Evolutionary conservation across 2,888 invertebrate species (phyloP), one percentile per base, ranked within the genome.

Genomic region (Cosmia pyralina): DNA sequence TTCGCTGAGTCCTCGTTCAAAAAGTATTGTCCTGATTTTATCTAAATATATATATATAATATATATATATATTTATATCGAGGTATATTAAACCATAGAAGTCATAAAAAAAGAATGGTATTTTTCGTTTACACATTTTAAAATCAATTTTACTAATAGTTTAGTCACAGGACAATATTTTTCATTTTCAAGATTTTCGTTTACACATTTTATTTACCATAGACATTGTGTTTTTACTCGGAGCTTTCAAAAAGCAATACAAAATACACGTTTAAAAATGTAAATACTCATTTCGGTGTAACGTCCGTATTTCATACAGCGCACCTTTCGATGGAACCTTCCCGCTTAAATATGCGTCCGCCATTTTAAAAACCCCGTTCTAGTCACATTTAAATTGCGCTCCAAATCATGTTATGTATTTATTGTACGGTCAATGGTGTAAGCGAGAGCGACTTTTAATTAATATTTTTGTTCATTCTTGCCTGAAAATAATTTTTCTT

Each of bases 331-430:
- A 81, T 46, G 59, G 44, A 68, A 58, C 65, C 52, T 38, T 64
- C 1, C 13, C 52, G 44, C 6, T 57, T 46, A 34, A 67, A 72
- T 78, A 70, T 68, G 78, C 60, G 52, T 57, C 41, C 13, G 52
- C 66, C 58, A 87, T 72, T 72, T 69, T 65, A 69, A 69, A 72
- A 62, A 67, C 52, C 38, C 53, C 69, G 66, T 72, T 60, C 66
- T 58, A 66, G 68, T 72, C 62, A 67, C 48, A 71, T 73, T 72
- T 67, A 62, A 72, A 81, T 70, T 59, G 72, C 48, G 62, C n/a
- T 41, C 48, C 72, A 68, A 72, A 81, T 82, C 79, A 77, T 73
- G 60, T 82, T 53, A 82, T 64, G 46, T 53, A 66, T 50, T 67
- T 72, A 62, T 65, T 62, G 41, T 52, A 22, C 17, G 28, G 67